These are phyloP conservation scores for Heliconius hortense DNA, from an alignment of 2,888 invertebrate genomes.

Conservation along the genomic window DNA sequence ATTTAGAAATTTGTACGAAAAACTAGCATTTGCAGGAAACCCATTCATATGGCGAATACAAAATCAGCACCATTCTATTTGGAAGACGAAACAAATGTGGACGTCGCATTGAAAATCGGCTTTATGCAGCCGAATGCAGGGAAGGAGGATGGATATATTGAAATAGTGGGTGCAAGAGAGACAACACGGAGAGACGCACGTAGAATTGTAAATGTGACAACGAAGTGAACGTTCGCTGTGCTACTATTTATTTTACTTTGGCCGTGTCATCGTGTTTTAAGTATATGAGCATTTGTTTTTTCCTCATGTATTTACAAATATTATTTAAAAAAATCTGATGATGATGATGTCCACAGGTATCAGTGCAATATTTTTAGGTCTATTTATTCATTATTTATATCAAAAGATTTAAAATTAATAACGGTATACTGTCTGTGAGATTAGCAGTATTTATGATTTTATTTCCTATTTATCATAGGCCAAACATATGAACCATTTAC, in stretches of 20 bases:
- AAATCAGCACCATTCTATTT: constrained; percentile 61
- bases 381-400: too few species aligned
- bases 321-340: too few species aligned
- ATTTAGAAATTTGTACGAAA: too few species aligned
- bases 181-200: constrained; percentile 73
- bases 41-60: constrained; percentile 56
- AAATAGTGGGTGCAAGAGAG: constrained; percentile 50
- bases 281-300: neutral
- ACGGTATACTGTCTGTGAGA: too few species aligned
- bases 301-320: neutral
- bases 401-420: too few species aligned
- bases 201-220: constrained; percentile 70
- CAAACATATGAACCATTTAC: too few species aligned
- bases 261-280: constrained; percentile 39
- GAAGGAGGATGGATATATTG: constrained; percentile 44
- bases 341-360: neutral
- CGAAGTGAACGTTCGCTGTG: constrained; percentile 39
- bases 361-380: too few species aligned
- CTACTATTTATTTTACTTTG: constrained; percentile 44
- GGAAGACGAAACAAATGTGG: constrained; percentile 67
- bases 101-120: constrained; percentile 64
- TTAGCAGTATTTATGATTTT: too few species aligned
- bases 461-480: too few species aligned
- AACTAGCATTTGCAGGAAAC: too few species aligned
- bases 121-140: constrained; percentile 68